Evolutionary conservation across 2,888 invertebrate genomes (phyloP).

Genomic region (Amblyteles armatorius): DNA sequence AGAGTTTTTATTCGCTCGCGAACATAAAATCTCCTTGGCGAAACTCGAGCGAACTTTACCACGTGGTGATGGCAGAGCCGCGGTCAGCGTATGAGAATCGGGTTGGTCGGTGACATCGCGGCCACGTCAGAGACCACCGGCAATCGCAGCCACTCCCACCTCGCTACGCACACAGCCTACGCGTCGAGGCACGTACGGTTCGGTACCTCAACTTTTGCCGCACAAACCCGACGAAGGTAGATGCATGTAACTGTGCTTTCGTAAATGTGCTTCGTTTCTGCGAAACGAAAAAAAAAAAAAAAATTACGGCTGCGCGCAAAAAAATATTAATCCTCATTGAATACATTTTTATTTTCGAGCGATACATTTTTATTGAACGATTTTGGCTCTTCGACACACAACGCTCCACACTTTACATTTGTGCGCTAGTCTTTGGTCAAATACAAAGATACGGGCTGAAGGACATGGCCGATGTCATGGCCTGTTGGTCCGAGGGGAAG

Average conservation of each 20-base stretch:
- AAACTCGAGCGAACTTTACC: conserved; percentile 32
- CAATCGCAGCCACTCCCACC: conserved; percentile 34
- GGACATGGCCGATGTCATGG: too few species aligned
- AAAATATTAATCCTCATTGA: too few species aligned
- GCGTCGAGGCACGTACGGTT: background rate
- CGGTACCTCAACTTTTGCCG: background rate
- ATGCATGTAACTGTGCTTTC: conserved; percentile 17
- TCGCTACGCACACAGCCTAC: conserved; percentile 30
- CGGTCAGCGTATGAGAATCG: conserved; percentile 20
- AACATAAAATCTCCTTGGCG: background rate
- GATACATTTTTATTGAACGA: too few species aligned
- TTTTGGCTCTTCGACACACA: too few species aligned
- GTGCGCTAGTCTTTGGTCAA: too few species aligned
- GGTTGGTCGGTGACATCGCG: conserved; percentile 43
- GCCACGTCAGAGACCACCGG: conserved; percentile 54
- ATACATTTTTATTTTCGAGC: too few species aligned
- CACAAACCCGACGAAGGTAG: background rate
- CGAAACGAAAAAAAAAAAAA: too few species aligned
- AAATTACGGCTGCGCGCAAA: too few species aligned
- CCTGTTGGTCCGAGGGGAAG: too few species aligned
- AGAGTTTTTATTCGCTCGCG: background rate
- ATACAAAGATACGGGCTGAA: too few species aligned
- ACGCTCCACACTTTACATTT: too few species aligned
- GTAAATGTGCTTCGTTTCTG: too few species aligned
- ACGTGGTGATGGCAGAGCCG: conserved; percentile 8